Base-by-base conservation (phyloP, 2,113 vertebrate species). In the Dinomys branickii region DNA sequence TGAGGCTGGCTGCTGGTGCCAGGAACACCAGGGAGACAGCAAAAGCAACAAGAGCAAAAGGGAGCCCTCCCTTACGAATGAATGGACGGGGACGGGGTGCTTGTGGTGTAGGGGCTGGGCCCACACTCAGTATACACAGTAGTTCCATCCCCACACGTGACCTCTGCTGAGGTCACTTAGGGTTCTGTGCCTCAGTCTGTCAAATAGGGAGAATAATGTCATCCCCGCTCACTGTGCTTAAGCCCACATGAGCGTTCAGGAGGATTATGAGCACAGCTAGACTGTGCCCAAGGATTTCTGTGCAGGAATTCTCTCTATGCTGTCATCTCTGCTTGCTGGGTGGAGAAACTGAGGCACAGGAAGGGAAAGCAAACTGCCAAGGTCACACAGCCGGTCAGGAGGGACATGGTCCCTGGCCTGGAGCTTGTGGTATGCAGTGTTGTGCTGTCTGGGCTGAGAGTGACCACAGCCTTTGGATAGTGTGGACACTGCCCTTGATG, bases 231-330 rank as follows among this genome's bases (percentile, higher is more conserved):
- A 16, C 1, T 1, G 58, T 0, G 0, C 75, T 56, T 0, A 44
- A 17, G n/a, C n/a, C n/a, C 28, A 5, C 63, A 0, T 0, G 9
- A 50, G 50, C 41, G 5, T 7, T 33, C 14, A 3, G 71, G 71
- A 78, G 28, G 81, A 28, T 1, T 0, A 0, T 1, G n/a, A 7
- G 7, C 0, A 11, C 7, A 24, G 4, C n/a, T 9, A 33, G 81
- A 20, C 0, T 52, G 30, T 38, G 22, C 38, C 13, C 24, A 0
- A 5, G 4, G 0, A 11, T 0, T 67, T 59, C 52, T 16, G 63
- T 1, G 1, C 11, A 50, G 82, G 5, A 1, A 1, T 35, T 54
- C 75, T 17, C 33, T 7, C 1, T 0, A 0, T 0, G 17, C 61
- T 0, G 5, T 7, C 4, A 4, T 26, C 35, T 35, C 69, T 63